These are phyloP conservation scores for Pampus argenteus DNA, from an alignment of 2,797 vertebrate species.

Conservation along the genomic window DNA sequence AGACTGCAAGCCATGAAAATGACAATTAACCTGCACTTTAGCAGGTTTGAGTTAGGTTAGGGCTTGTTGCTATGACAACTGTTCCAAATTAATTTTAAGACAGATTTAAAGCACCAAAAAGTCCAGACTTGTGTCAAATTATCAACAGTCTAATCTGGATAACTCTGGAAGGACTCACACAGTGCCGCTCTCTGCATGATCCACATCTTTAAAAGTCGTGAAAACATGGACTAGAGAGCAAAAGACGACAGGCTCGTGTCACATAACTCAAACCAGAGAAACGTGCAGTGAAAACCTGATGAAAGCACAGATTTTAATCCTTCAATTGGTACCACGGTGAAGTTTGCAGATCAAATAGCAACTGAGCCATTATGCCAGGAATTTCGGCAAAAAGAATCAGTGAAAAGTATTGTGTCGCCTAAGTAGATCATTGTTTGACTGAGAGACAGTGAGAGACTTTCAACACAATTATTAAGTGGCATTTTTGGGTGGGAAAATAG, in stretches of 20 bases:
- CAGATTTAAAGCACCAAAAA: neutral
- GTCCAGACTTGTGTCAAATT: neutral
- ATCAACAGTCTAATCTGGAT: neutral
- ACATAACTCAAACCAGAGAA: constrained; percentile 28
- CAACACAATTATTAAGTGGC: neutral
- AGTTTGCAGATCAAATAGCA: constrained; percentile 12
- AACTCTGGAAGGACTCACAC: neutral
- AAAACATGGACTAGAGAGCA: constrained; percentile 6
- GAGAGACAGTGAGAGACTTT: neutral
- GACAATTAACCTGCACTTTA: no score
- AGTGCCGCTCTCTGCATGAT: neutral
- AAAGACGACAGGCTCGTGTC: constrained; percentile 5
- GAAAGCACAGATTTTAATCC: constrained; percentile 10
- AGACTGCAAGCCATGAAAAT: no score
- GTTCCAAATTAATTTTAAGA: no score
- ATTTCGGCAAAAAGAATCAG: constrained; percentile 3
- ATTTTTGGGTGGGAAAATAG: neutral
- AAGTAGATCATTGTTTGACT: neutral
- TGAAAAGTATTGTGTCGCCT: neutral
- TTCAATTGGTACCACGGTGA: constrained; percentile 39
- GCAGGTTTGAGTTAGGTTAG: neutral
- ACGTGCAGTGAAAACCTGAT: neutral
- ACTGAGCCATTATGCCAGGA: neutral
- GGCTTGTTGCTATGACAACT: no score
- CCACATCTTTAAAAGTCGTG: constrained; percentile 1